phyloP scores from a whole-genome alignment of 2,888 invertebrate species.

The Suillia variegata region DNA sequence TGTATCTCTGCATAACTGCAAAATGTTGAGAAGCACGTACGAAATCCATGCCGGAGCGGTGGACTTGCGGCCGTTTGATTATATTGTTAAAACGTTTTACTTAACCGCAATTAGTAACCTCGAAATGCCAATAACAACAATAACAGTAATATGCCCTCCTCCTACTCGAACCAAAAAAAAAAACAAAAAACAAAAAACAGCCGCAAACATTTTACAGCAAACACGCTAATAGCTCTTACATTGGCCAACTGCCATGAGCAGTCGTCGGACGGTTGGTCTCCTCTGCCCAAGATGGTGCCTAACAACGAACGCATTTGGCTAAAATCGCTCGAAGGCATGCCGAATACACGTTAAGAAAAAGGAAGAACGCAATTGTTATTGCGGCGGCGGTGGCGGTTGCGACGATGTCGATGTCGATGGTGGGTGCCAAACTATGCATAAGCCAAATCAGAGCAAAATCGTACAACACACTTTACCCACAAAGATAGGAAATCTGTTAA shows the following conservation, averaged over 20 bases:
- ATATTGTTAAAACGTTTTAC: slow-evolving; percentile 36
- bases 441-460: slow-evolving; percentile 24
- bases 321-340: neutral
- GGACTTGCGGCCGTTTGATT: slow-evolving; percentile 24
- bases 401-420: neutral
- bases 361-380: neutral
- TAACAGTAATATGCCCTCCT: neutral
- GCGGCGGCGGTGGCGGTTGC: neutral
- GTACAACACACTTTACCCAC: slow-evolving; percentile 19
- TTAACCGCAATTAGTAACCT: slow-evolving; percentile 39
- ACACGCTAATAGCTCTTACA: slow-evolving; percentile 32
- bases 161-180: no score
- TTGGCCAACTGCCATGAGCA: slow-evolving; percentile 27
- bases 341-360: neutral
- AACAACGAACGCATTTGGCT: neutral
- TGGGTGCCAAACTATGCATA: slow-evolving; percentile 2
- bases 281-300: slow-evolving; percentile 3
- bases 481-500: slow-evolving; percentile 13
- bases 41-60: no score
- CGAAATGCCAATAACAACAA: slow-evolving; percentile 30
- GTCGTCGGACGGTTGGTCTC: neutral
- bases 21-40: neutral
- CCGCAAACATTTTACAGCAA: slow-evolving; percentile 26
- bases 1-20: neutral
- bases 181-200: no score